These are phyloP conservation scores for Mandrillus leucophaeus DNA, from an alignment of 2,113 vertebrate species.

Conservation along the genomic window DNA sequence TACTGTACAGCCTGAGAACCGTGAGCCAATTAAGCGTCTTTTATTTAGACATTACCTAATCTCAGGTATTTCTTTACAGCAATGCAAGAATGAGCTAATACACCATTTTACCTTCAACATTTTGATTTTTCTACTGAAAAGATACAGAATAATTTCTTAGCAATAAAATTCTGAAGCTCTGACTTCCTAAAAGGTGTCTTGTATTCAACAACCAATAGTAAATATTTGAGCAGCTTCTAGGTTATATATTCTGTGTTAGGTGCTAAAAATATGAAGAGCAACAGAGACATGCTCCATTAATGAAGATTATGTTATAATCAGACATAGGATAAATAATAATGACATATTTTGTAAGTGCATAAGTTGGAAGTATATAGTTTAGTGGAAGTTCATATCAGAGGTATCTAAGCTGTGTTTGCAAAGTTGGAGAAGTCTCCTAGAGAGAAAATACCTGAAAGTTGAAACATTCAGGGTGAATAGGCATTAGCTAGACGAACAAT, in stretches of 20 bases:
- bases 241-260: background rate
- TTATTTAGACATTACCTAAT: too few relatives aligned
- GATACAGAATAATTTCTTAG: background rate
- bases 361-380: background rate
- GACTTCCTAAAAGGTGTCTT: background rate
- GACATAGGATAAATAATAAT: background rate
- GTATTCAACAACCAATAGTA: background rate
- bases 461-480: background rate
- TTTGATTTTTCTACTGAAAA: background rate
- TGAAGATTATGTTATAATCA: background rate
- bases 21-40: too few relatives aligned
- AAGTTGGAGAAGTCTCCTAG: background rate
- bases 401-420: background rate
- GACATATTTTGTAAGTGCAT: background rate
- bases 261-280: background rate
- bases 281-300: background rate
- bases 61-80: too few relatives aligned
- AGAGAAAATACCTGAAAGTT: background rate
- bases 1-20: too few relatives aligned
- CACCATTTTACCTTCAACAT: background rate
- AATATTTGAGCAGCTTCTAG: background rate
- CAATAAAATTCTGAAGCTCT: background rate
- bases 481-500: background rate
- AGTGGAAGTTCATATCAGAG: background rate
- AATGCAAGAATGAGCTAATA: too few relatives aligned